Percentiles rank a stretch among this genome's conserved stretches.
Conservation (phyloP, 1,140 invertebrate species). For the Geopemphigus sp. region DNA sequence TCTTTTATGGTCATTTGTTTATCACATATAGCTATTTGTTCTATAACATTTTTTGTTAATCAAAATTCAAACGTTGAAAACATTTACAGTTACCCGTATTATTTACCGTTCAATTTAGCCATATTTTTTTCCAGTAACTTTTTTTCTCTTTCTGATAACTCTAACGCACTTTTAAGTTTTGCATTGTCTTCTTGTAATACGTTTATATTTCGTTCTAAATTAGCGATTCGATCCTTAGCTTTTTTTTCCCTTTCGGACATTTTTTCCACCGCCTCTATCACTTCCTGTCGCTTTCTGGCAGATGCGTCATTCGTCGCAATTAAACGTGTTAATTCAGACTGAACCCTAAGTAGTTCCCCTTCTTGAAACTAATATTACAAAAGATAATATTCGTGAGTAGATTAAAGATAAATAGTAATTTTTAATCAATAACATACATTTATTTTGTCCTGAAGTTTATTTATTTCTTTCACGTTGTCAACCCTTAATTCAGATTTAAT, state of each 20-base stretch:
- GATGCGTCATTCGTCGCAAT: constrained; percentile 12
- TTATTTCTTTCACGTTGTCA: constrained; percentile 17
- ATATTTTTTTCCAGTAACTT: constrained; percentile 30
- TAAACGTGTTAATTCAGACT: constrained; percentile 20
- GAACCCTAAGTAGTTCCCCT: constrained; percentile 9
- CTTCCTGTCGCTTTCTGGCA: neutral
- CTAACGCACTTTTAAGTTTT: neutral
- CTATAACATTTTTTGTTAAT: neutral
- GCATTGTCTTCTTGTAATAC: neutral
- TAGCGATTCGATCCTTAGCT: neutral
- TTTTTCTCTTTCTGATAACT: constrained; percentile 21
- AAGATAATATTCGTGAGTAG: neutral
- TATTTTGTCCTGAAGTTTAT: constrained; percentile 35
- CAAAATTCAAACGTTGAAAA: neutral
- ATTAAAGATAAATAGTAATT: neutral
- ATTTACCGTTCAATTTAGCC: constrained; percentile 21
- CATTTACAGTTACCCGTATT: neutral
- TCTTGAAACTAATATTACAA: constrained; percentile 23
- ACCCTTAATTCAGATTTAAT: constrained; percentile 36
- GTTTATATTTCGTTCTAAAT: constrained; percentile 5
- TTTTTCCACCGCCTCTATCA: neutral
- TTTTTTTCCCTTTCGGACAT: neutral
- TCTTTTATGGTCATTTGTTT: constrained; percentile 28
- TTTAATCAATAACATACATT: neutral
- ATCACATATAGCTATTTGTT: neutral